A percentile compares a stretch with the other conserved stretches of the same genome.
Conservation (phyloP, 2,797 vertebrate species). For the Scolopax bukidnonensis region DNA sequence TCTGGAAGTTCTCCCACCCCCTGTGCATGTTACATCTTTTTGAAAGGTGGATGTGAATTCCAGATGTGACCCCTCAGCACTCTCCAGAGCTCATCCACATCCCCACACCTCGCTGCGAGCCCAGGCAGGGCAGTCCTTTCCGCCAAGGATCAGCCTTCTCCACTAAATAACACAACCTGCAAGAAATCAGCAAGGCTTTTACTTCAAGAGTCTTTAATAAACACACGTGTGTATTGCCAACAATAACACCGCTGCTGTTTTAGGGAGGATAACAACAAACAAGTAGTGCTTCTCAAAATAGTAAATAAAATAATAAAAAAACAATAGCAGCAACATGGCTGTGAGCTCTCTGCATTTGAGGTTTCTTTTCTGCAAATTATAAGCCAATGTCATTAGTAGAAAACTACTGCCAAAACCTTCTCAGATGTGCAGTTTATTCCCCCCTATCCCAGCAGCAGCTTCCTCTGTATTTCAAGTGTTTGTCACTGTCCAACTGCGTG, state of each 20-base stretch:
- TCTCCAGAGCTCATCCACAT: background rate
- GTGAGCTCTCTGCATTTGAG: background rate
- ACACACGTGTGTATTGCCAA: background rate
- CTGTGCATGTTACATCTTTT: background rate
- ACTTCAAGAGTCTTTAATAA: background rate
- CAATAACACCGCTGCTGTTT: background rate
- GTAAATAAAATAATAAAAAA: background rate
- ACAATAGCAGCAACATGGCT: background rate
- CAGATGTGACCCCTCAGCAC: background rate
- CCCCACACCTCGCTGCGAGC: accelerated
- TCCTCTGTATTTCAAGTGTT: background rate
- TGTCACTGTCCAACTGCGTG: background rate
- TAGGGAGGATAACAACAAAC: background rate
- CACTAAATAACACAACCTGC: background rate
- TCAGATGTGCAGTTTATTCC: background rate
- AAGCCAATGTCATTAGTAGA: background rate
- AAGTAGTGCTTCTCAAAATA: background rate
- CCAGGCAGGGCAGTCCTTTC: background rate
- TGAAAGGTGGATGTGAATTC: background rate
- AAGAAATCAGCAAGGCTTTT: background rate
- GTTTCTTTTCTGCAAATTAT: background rate
- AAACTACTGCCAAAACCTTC: background rate
- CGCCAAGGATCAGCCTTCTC: background rate
- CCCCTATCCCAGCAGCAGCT: background rate
- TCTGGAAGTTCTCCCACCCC: background rate